These are phyloP conservation scores for Virgularia gustaviana DNA, from an alignment of 92 coral and sea anemone genomes.

Conservation along the genomic window DNA sequence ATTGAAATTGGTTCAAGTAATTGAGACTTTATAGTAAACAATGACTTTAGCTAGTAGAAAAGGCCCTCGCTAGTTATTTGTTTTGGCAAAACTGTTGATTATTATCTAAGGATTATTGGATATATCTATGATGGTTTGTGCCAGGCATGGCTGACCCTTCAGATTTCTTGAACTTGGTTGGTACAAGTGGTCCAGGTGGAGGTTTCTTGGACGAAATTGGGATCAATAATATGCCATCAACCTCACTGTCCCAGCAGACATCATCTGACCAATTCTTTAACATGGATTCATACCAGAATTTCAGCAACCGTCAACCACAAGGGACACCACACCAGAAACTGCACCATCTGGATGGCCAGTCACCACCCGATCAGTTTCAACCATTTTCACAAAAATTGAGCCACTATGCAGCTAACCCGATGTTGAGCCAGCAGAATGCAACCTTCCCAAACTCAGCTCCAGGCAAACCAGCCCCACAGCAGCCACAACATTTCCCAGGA, in stretches of 20 bases:
- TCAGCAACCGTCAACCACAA: conserved; percentile 10
- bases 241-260: conserved; percentile 20
- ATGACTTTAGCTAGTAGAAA: background rate
- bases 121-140: conserved; percentile 19
- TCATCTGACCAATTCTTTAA: conserved; percentile 28
- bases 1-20: too few relatives aligned
- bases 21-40: too few relatives aligned
- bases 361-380: conserved; percentile 17
- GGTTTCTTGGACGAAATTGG: conserved; percentile 30
- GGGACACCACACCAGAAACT: conserved; percentile 25
- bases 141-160: conserved; percentile 38
- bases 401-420: conserved; percentile 35
- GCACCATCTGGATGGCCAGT: conserved; percentile 32
- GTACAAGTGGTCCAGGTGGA: conserved; percentile 19
- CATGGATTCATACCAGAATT: conserved; percentile 30
- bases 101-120: background rate
- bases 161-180: conserved; percentile 31
- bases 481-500: conserved; percentile 25
- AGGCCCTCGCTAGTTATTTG: too few relatives aligned
- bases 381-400: conserved; percentile 37
- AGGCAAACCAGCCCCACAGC: conserved; percentile 9
- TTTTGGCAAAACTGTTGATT: too few relatives aligned
- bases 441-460: conserved; percentile 17
- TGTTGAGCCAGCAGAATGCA: conserved; percentile 19
- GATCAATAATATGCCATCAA: conserved; percentile 32